Evolutionary conservation across 37 sponge, comb jelly and placozoan genomes (phyloP).

Genomic region (Axinella damicornis): DNA sequence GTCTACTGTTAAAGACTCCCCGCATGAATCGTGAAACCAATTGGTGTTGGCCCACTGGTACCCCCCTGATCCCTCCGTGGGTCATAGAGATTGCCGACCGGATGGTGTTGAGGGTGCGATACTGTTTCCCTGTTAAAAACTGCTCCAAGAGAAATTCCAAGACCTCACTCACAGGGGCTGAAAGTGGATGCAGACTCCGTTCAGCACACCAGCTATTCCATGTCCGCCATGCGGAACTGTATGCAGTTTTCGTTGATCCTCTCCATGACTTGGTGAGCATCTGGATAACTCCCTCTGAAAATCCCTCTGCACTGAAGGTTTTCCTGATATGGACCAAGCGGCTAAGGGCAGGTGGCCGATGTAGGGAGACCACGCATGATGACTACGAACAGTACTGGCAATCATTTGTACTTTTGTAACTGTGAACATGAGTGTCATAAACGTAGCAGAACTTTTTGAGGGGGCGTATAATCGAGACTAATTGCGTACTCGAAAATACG

Average conservation of each 20-base stretch:
- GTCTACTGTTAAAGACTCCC: conserved; percentile 7
- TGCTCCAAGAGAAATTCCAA: neutral
- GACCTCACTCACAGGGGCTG: neutral
- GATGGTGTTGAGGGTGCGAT: conserved; percentile 1
- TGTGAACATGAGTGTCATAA: too few species aligned
- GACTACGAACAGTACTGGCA: too few species aligned
- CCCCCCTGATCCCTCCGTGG: neutral
- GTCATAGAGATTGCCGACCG: conserved; percentile 1
- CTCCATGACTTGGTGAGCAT: conserved; percentile 23
- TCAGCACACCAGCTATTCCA: conserved; percentile 12
- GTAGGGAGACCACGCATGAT: too few species aligned
- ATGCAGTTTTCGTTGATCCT: neutral
- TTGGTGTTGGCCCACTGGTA: neutral
- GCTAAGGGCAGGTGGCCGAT: too few species aligned
- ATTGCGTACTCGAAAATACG: too few species aligned
- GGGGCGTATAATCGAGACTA: too few species aligned
- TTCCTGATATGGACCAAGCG: conserved; percentile 32
- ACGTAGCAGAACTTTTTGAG: too few species aligned
- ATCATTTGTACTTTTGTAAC: too few species aligned
- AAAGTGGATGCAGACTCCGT: too few species aligned
- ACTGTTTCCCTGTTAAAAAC: neutral
- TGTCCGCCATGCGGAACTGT: conserved; percentile 30
- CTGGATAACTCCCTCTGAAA: conserved; percentile 19
- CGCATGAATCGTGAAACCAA: neutral
- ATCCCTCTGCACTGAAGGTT: neutral